Evolutionary conservation across 2,113 vertebrate genomes (phyloP).

Genomic region (Holacanthus passer): DNA sequence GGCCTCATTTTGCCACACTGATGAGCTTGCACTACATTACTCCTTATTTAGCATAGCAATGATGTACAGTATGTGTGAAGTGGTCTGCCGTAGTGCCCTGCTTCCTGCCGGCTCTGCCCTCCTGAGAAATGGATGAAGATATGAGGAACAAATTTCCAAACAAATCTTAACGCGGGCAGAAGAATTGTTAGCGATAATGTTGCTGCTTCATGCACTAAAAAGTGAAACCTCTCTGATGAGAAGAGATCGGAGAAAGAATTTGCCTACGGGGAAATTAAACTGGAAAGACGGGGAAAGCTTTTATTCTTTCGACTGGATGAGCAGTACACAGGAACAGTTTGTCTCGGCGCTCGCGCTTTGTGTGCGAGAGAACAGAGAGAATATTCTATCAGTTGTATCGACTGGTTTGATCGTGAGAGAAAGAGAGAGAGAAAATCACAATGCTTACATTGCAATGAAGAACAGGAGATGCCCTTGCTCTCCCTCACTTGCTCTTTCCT

Average conservation of each 20-base stretch:
- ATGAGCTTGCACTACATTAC: constrained; percentile 36
- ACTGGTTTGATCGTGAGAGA: background rate
- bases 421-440: background rate
- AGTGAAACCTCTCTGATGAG: constrained; percentile 16
- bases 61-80: constrained; percentile 41
- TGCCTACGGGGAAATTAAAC: constrained; percentile 45
- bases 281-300: constrained; percentile 10
- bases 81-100: constrained; percentile 4
- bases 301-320: background rate
- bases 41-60: constrained; percentile 54
- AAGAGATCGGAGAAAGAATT: constrained; percentile 7
- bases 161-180: background rate
- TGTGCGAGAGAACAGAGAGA: constrained; percentile 1
- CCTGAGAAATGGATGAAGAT: constrained; percentile 9
- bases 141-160: constrained; percentile 11
- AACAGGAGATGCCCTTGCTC: background rate
- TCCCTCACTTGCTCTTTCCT: constrained; percentile 6
- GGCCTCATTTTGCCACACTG: constrained; percentile 52
- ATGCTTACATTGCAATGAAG: background rate
- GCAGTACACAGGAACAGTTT: background rate
- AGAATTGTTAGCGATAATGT: constrained; percentile 22
- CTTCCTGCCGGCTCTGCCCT: constrained; percentile 30
- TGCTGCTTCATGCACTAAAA: constrained; percentile 30
- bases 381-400: background rate
- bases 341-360: background rate